phyloP scores from a whole-genome alignment of 2,797 vertebrate species.

The Typhlichthys eigenmanni region DNA sequence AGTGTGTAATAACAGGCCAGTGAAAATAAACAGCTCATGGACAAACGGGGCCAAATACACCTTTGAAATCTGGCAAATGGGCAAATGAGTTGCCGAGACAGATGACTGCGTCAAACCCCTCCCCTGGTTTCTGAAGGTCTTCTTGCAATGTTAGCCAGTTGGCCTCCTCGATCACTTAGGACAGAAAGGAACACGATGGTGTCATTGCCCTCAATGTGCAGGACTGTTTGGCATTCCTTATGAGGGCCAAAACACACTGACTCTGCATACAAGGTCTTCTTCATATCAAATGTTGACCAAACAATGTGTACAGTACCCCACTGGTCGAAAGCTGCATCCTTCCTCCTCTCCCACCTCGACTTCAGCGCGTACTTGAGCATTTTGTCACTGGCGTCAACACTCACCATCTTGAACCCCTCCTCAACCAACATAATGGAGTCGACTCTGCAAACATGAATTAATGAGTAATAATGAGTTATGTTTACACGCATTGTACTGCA shows the following conservation, averaged over 20 bases:
- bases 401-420: constrained; percentile 89
- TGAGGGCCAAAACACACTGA: too few relatives aligned
- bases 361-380: constrained; percentile 98
- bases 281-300: too few relatives aligned
- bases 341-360: constrained; percentile 91
- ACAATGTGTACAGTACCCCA: constrained; percentile 80
- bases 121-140: constrained; percentile 85
- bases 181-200: background rate
- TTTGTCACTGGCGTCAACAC: constrained; percentile 98
- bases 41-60: constrained; percentile 61
- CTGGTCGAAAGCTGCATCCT: constrained; percentile 88
- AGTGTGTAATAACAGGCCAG: too few relatives aligned
- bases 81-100: constrained; percentile 98
- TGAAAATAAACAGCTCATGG: too few relatives aligned
- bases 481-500: too few relatives aligned
- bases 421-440: constrained; percentile 98
- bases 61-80: constrained; percentile 95
- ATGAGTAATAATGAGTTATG: too few relatives aligned
- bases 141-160: constrained; percentile 93
- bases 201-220: background rate
- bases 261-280: too few relatives aligned
- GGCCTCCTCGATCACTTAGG: constrained; percentile 93
- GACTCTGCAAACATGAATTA: constrained; percentile 74
- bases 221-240: too few relatives aligned
- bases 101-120: constrained; percentile 92